Conservation (phyloP, 2,113 vertebrate genomes). For the Amblyornis subalaris region DNA sequence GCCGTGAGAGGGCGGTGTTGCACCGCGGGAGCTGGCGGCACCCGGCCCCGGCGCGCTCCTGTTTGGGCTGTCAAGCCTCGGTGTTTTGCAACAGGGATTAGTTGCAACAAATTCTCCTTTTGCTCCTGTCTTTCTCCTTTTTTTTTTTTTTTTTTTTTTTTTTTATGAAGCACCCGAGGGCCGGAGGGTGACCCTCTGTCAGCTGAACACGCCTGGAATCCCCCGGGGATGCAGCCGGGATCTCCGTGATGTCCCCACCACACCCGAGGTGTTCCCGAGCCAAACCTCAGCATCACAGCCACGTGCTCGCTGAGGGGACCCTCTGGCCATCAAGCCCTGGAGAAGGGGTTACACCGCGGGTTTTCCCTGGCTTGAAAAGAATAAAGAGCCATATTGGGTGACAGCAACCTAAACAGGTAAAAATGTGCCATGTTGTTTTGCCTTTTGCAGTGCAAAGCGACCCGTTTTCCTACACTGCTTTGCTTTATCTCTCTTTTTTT, state of each 20-base stretch:
- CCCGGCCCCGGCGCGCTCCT: neutral
- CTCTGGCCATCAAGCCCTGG: neutral
- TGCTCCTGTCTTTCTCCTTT: neutral
- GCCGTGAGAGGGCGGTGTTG: slow-evolving; percentile 69
- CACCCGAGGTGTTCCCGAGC: fast-evolving
- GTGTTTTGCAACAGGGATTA: neutral
- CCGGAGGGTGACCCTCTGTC: neutral
- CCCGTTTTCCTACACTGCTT: fast-evolving
- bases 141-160: too few relatives aligned
- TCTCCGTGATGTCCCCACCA: too few relatives aligned
- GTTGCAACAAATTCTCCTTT: too few relatives aligned
- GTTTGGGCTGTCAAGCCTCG: neutral
- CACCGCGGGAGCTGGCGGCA: neutral
- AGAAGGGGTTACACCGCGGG: neutral
- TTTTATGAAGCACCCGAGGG: neutral
- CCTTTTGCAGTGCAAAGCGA: neutral
- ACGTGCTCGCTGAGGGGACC: fast-evolving
- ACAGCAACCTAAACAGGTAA: neutral
- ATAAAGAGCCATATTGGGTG: neutral
- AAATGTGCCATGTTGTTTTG: neutral
- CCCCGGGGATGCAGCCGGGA: neutral
- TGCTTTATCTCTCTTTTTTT: neutral
- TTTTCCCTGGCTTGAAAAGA: neutral
- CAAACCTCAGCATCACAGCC: fast-evolving
- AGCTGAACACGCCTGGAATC: neutral